Evolutionary conservation across 2,888 invertebrate species (phyloP).

Genomic region (Beris morrisii): DNA sequence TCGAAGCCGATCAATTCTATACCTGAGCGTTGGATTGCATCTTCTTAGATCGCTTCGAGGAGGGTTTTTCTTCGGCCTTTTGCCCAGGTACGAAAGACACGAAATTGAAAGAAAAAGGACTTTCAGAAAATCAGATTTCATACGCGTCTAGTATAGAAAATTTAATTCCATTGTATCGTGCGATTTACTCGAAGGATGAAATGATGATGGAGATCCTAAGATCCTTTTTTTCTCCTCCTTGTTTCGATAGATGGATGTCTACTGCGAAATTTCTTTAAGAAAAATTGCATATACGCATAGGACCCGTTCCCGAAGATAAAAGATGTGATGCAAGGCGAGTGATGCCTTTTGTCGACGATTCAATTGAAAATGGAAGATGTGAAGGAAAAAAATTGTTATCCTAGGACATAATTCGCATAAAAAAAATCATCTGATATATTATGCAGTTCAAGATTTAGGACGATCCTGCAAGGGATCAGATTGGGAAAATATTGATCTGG

Average conservation of each 20-base stretch:
- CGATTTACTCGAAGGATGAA: slow-evolving; percentile 23
- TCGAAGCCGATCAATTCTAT: slow-evolving; percentile 15
- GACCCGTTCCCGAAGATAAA: neutral
- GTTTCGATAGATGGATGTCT: neutral
- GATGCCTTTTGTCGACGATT: slow-evolving; percentile 24
- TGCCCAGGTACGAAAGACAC: slow-evolving; percentile 18
- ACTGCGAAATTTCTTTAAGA: slow-evolving; percentile 9
- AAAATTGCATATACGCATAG: slow-evolving; percentile 19
- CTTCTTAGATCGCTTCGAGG: neutral
- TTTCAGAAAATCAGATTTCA: slow-evolving; percentile 33
- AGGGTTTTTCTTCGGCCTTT: slow-evolving; percentile 2
- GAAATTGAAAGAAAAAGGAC: slow-evolving; percentile 18
- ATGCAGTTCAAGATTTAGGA: slow-evolving; percentile 20
- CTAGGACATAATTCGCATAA: slow-evolving; percentile 8
- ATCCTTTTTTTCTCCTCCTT: slow-evolving; percentile 2
- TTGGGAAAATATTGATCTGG: slow-evolving; percentile 24
- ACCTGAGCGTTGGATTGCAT: slow-evolving; percentile 26
- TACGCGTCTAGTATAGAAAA: slow-evolving; percentile 24
- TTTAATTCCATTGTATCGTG: slow-evolving; percentile 28
- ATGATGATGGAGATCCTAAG: slow-evolving; percentile 21
- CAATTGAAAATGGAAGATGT: slow-evolving; percentile 15
- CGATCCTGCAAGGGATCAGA: slow-evolving; percentile 13
- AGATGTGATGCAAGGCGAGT: slow-evolving; percentile 25
- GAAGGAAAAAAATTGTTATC: slow-evolving; percentile 13
- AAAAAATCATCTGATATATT: slow-evolving; percentile 7